phyloP scores from a whole-genome alignment of 30 jellyfish, hydroid and myxozoan species.

The Chironex yamaguchii region DNA sequence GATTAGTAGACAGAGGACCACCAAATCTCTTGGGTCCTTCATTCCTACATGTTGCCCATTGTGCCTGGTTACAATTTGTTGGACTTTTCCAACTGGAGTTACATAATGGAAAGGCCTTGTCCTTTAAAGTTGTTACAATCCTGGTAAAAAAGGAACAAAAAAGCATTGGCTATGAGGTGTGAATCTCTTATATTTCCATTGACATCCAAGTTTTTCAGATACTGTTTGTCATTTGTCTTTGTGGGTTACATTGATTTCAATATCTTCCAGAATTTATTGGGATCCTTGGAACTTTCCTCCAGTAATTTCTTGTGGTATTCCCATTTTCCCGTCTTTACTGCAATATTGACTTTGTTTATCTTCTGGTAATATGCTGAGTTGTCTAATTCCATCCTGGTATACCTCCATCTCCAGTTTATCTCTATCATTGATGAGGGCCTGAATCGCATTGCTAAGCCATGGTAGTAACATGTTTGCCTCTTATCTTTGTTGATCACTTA shows the following conservation, averaged over 20 bases:
- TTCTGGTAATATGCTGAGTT: constrained; percentile 42
- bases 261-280: constrained; percentile 13
- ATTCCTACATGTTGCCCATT: no score
- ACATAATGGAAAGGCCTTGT: no score
- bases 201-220: neutral
- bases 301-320: neutral
- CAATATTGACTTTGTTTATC: constrained; percentile 7
- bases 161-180: neutral
- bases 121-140: no score
- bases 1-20: no score
- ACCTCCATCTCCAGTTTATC: constrained; percentile 49
- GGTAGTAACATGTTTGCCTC: neutral
- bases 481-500: neutral
- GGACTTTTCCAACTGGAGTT: no score
- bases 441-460: neutral
- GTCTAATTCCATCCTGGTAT: constrained; percentile 20
- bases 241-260: constrained; percentile 27
- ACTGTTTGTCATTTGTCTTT: constrained; percentile 8
- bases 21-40: no score
- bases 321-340: neutral
- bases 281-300: constrained; percentile 18
- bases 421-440: constrained; percentile 28
- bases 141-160: no score
- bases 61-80: no score
- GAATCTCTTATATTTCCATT: neutral